Conservation (phyloP, 1,140 invertebrate species). For the Yoshiicerus persimilis region DNA sequence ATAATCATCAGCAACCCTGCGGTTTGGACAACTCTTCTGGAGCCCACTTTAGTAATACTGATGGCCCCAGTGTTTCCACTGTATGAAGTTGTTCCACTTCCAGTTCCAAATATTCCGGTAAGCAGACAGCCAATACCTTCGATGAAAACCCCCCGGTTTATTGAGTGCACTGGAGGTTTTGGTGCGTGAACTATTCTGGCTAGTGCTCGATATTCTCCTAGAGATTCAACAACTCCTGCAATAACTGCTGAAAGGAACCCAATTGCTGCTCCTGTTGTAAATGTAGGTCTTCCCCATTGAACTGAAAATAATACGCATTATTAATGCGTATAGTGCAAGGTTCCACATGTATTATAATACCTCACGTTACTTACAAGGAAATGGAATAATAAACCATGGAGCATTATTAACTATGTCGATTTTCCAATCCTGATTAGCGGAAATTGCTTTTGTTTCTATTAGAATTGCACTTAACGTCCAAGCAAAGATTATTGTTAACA, state of each 20-base stretch:
- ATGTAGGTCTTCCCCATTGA: conserved; percentile 81
- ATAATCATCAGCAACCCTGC: conserved; percentile 55
- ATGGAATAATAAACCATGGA: conserved; percentile 74
- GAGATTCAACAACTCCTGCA: conserved; percentile 79
- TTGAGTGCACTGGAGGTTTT: conserved; percentile 52
- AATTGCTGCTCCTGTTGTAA: conserved; percentile 70
- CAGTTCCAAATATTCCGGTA: conserved; percentile 56
- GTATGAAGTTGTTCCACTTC: conserved; percentile 52
- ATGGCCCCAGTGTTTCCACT: conserved; percentile 60
- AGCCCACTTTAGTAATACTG: conserved; percentile 60
- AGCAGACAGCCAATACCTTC: conserved; percentile 58
- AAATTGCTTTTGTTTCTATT: conserved; percentile 67
- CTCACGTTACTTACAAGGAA: conserved; percentile 54
- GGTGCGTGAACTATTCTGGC: conserved; percentile 70
- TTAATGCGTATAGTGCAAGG: too few relatives aligned
- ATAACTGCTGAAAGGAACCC: conserved; percentile 81
- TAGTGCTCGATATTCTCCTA: conserved; percentile 84
- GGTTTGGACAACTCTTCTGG: conserved; percentile 56
- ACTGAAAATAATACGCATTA: conserved; percentile 59
- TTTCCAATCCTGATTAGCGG: conserved; percentile 71
- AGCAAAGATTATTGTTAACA: conserved; percentile 76
- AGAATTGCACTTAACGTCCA: conserved; percentile 75
- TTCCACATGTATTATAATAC: not conserved
- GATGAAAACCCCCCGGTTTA: conserved; percentile 58
- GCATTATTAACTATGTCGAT: conserved; percentile 68